Base-by-base conservation (phyloP, 2,113 vertebrate species). In the Carassius gibelio region DNA sequence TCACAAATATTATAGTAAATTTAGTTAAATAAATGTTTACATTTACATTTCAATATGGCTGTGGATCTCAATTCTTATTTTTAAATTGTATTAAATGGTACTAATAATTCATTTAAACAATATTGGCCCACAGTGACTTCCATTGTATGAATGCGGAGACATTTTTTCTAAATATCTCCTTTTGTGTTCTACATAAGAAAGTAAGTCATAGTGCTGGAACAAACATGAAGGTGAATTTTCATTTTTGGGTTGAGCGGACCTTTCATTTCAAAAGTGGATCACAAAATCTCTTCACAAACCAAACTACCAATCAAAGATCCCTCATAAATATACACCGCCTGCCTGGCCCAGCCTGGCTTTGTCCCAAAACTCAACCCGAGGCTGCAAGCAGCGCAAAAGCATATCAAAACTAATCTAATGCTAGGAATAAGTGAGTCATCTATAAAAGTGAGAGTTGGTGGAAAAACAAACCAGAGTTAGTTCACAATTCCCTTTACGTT, bases 331-430 rank as follows among this genome's bases (percentile, higher is more conserved):
- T 1, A 30, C 42, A 17, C 8, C 17, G 78, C 21, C n/a, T 50
- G 78, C 21, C n/a, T 50, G 42, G 5, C 61, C 42, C 3, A 21
- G 26, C 4, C 23, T 81, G 61, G 42, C 62, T 81, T 26, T 48
- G 78, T 81, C 59, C 78, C 78, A 66, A 52, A 81, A 66, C 23
- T 17, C 36, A 80, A 36, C 15, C 52, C 19, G 19, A 79, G 34
- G 76, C 36, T 57, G n/a, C 59, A 30, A 80, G 8, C 6, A 62
- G 76, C 11, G 10, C 36, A 62, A 79, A 79, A 45, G 30, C 59
- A 45, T 26, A 48, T 66, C 14, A 1, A 36, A 81, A 36, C 45
- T 52, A 30, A 81, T 81, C 45, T 68, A 81, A 68, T 36, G 8
- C 26, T 55, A 11, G 8, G 45, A 69, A 34, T 81, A 26, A 42